Evolutionary conservation across 1,140 invertebrate genomes (phyloP).

Genomic region (Ephestia elutella): DNA sequence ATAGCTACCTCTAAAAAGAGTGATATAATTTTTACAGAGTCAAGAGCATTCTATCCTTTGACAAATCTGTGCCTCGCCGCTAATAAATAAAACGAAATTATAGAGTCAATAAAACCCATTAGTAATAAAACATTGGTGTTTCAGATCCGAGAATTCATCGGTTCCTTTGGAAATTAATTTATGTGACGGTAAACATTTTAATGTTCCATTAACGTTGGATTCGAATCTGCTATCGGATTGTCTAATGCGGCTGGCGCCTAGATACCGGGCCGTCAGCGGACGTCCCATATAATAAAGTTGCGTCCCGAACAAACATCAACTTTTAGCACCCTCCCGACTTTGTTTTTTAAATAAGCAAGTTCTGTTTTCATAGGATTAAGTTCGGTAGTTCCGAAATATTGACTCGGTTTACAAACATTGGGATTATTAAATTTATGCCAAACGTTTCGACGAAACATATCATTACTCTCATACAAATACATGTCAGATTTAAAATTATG

Average conservation of each 20-base stretch:
- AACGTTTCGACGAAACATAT: background rate
- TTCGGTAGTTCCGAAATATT: constrained; percentile 51
- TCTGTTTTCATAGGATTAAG: constrained; percentile 46
- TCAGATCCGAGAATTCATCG: constrained; percentile 58
- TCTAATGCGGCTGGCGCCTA: constrained; percentile 67
- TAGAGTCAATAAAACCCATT: constrained; percentile 47
- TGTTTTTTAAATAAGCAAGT: constrained; percentile 63
- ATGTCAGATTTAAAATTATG: no score
- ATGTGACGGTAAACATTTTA: constrained; percentile 69
- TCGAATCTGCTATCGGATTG: constrained; percentile 60
- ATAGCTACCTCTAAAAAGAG: no score
- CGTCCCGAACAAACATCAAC: constrained; percentile 59
- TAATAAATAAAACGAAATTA: constrained; percentile 56
- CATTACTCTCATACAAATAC: no score
- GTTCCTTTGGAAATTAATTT: constrained; percentile 65
- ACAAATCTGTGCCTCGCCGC: constrained; percentile 10
- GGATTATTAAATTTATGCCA: background rate
- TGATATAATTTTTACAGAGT: background rate
- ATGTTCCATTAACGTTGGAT: constrained; percentile 66
- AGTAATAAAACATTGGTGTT: constrained; percentile 58
- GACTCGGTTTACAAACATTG: constrained; percentile 16
- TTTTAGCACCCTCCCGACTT: constrained; percentile 52
- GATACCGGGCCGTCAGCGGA: constrained; percentile 46
- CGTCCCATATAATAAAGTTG: constrained; percentile 51
- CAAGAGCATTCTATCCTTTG: background rate